Evolutionary conservation across 2,113 vertebrate species (phyloP).

Genomic region (Formicarius rufipectus): DNA sequence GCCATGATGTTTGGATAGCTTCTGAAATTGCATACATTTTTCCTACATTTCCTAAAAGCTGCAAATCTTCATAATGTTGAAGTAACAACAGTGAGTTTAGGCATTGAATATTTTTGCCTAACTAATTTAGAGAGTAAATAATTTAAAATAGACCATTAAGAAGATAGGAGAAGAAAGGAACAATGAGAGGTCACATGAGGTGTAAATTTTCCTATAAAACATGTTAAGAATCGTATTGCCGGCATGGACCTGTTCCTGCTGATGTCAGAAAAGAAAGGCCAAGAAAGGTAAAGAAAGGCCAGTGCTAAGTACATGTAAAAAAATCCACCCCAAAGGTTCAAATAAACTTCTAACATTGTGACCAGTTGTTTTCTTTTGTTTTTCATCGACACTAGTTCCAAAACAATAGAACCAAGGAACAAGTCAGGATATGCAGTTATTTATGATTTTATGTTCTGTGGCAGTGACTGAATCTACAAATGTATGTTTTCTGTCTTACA

Average conservation of each 20-base stretch:
- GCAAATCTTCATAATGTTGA: not conserved
- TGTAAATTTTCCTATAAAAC: not conserved
- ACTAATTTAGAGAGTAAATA: not conserved
- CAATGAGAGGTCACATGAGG: not conserved
- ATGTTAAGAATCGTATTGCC: not conserved
- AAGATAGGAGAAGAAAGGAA: not conserved
- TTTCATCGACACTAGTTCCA: not conserved
- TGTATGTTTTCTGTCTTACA: not conserved
- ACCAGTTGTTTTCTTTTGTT: not conserved
- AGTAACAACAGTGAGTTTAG: not conserved
- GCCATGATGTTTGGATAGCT: rapidly evolving
- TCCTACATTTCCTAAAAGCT: not conserved
- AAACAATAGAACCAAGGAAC: not conserved
- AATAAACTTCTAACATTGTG: not conserved
- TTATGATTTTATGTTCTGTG: not conserved
- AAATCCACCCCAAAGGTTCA: not conserved
- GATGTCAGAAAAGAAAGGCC: not conserved
- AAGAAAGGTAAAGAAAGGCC: not conserved
- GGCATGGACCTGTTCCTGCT: not conserved
- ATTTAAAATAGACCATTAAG: not conserved
- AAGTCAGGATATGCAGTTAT: not conserved
- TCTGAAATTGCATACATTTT: not conserved
- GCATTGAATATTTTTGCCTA: not conserved
- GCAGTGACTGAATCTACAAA: not conserved
- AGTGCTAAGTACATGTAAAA: not conserved